Evolutionary conservation across 2,113 vertebrate species (phyloP).

Genomic region (Hystrix cristata): DNA sequence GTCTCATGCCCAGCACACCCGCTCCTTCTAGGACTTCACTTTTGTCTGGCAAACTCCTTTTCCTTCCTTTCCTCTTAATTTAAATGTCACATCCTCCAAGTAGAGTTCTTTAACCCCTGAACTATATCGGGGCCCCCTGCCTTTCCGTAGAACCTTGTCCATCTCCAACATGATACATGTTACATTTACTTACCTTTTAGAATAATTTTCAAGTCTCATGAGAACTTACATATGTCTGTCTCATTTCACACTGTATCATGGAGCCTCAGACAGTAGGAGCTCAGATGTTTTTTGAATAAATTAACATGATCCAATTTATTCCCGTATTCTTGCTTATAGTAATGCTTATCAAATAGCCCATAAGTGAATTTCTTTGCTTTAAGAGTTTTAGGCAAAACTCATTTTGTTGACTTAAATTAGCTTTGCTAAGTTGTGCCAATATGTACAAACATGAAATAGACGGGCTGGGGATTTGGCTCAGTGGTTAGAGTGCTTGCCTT

Average conservation of each 20-base stretch:
- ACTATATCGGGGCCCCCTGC: neutral
- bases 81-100: neutral
- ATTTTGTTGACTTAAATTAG: neutral
- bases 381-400: neutral
- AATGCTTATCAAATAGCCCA: neutral
- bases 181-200: neutral
- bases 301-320: neutral
- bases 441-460: neutral
- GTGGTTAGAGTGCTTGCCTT: too few species aligned
- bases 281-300: constrained; percentile 7
- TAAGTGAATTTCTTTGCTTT: neutral
- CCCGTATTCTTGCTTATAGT: neutral
- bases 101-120: neutral
- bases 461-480: too few species aligned
- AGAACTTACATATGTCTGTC: neutral
- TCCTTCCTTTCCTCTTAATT: neutral
- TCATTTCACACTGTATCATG: neutral
- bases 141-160: neutral
- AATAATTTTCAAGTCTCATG: neutral
- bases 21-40: neutral
- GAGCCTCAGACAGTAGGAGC: neutral
- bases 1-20: neutral
- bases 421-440: constrained; percentile 29
- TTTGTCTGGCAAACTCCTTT: neutral
- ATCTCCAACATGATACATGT: neutral